Conservation (phyloP, 1,140 invertebrate species). For the Heliothis subflexa region DNA sequence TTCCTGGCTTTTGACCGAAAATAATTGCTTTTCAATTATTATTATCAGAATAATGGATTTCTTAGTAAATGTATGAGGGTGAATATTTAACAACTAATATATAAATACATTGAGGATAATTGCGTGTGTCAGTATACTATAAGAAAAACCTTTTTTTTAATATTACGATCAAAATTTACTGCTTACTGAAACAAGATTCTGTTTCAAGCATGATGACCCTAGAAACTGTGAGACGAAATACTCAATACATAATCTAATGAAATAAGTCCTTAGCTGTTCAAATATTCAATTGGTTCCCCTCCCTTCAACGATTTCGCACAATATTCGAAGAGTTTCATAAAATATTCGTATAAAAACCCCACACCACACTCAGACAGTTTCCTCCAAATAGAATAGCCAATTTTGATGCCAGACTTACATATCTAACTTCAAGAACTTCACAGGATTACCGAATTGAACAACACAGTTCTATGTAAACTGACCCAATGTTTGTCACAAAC, state of each 20-base stretch:
- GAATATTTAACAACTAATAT: too few relatives aligned
- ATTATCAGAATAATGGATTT: too few relatives aligned
- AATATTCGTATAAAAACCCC: background rate
- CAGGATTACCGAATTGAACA: slow-evolving; percentile 4
- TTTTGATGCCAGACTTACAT: background rate
- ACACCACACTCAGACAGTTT: background rate
- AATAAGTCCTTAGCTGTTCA: background rate
- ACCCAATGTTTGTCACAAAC: slow-evolving; percentile 54
- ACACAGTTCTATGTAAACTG: slow-evolving; percentile 49
- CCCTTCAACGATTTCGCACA: slow-evolving; percentile 1
- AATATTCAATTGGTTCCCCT: slow-evolving; percentile 2
- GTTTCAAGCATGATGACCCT: background rate
- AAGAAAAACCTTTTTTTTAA: too few relatives aligned
- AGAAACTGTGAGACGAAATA: background rate
- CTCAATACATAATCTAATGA: background rate
- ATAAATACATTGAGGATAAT: too few relatives aligned
- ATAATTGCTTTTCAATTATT: too few relatives aligned
- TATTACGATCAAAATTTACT: too few relatives aligned
- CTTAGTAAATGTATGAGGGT: too few relatives aligned
- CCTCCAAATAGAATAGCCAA: background rate
- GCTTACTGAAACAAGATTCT: too few relatives aligned
- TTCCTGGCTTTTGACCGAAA: too few relatives aligned
- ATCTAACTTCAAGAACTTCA: background rate
- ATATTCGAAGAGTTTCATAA: background rate
- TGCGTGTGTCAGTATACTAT: too few relatives aligned